Conservation (phyloP, 2,113 vertebrate species). For the Istiophorus platypterus region DNA sequence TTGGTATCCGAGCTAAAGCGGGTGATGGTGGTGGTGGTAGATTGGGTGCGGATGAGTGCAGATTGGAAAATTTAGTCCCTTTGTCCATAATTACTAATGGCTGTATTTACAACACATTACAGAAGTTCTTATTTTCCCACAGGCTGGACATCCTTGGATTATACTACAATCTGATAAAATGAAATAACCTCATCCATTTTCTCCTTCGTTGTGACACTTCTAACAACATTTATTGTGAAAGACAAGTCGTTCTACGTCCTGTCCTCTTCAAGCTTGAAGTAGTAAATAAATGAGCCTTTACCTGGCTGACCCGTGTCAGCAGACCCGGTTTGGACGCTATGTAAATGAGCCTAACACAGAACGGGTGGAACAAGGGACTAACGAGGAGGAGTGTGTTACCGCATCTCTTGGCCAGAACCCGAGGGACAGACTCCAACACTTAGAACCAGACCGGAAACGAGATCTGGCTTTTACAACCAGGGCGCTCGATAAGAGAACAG, state of each 20-base stretch:
- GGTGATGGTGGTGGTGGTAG: too few relatives aligned
- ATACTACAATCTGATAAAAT: neutral
- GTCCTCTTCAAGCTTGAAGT: neutral
- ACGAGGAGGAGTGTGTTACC: neutral
- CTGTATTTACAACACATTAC: too few relatives aligned
- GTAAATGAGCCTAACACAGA: neutral
- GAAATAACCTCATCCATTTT: neutral
- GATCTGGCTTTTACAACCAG: neutral
- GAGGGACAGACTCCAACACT: neutral
- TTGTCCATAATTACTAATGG: too few relatives aligned
- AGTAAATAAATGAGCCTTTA: neutral
- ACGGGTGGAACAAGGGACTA: neutral
- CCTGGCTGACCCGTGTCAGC: neutral
- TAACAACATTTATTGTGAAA: conserved; percentile 34
- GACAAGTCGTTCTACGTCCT: neutral
- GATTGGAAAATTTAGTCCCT: too few relatives aligned
- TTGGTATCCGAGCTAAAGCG: too few relatives aligned
- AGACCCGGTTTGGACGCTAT: neutral
- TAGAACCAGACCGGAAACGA: neutral
- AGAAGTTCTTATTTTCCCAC: too few relatives aligned
- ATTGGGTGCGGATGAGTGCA: too few relatives aligned
- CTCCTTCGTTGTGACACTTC: too few relatives aligned
- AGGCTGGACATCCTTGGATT: neutral
- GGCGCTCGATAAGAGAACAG: neutral
- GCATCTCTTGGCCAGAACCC: neutral